phyloP scores from a whole-genome alignment of 2,888 invertebrate genomes.

The Elegia similella region DNA sequence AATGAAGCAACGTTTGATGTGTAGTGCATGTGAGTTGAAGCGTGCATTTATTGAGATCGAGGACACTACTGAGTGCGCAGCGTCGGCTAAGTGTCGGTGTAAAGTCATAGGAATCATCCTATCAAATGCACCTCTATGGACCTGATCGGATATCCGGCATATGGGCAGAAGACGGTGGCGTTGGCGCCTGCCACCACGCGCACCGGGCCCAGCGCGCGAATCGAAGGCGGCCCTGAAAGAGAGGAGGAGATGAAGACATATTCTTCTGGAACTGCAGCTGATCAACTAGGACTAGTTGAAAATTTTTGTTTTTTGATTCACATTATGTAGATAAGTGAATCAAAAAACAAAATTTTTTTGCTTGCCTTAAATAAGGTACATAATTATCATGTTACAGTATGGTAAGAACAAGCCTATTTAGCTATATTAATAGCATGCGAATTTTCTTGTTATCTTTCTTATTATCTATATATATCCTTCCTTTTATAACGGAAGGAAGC shows the following conservation, averaged over 20 bases:
- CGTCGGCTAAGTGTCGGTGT: background rate
- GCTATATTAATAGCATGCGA: too few species aligned
- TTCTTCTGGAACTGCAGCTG: too few species aligned
- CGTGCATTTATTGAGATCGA: background rate
- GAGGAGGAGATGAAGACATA: background rate
- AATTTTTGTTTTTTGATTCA: too few species aligned
- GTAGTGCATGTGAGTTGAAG: constrained; percentile 5
- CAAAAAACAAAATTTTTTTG: too few species aligned
- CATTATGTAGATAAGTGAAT: too few species aligned
- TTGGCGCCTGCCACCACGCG: constrained; percentile 90
- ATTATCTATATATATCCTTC: too few species aligned
- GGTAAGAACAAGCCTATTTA: too few species aligned
- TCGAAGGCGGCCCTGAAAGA: constrained; percentile 84
- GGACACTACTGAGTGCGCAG: background rate
- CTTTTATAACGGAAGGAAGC: too few species aligned
- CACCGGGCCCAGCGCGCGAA: constrained; percentile 85
- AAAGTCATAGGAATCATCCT: constrained; percentile 52
- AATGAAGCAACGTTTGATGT: background rate
- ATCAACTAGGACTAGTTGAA: too few species aligned
- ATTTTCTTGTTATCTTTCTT: too few species aligned
- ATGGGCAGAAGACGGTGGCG: constrained; percentile 89
- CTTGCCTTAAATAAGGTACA: too few species aligned
- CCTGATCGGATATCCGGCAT: constrained; percentile 92
- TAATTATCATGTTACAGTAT: too few species aligned
- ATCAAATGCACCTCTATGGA: constrained; percentile 77